A percentile compares a stretch with the other conserved stretches of the same genome.
These are phyloP conservation scores for Syrista parreyssii DNA, from an alignment of 2,888 invertebrate genomes.

Conservation along the genomic window DNA sequence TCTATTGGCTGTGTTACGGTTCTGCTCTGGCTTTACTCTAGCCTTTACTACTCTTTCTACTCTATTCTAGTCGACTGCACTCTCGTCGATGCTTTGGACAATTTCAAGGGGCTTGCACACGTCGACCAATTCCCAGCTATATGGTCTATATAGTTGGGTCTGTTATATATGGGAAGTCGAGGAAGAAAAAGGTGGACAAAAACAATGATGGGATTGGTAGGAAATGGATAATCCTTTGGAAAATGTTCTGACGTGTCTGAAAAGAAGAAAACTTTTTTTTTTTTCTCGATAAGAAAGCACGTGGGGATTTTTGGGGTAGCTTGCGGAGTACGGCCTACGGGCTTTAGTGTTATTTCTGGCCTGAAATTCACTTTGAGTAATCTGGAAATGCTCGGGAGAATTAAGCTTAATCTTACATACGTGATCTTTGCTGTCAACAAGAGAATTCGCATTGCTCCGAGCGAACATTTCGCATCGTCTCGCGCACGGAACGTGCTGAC, in stretches of 20 bases:
- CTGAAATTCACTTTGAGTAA: background rate
- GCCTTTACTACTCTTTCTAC: background rate
- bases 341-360: background rate
- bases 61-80: background rate
- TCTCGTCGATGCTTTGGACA: background rate
- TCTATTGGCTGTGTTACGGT: background rate
- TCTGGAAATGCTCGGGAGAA: background rate
- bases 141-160: background rate
- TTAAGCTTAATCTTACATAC: background rate
- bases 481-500: background rate
- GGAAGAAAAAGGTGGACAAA: background rate
- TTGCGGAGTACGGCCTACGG: background rate
- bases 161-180: background rate
- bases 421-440: conserved; percentile 21
- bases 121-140: background rate
- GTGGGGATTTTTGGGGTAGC: background rate
- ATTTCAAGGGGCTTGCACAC: background rate
- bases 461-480: background rate
- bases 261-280: background rate
- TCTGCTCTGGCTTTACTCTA: background rate
- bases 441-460: conserved; percentile 10
- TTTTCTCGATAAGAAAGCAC: background rate
- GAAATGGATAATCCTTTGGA: background rate
- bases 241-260: background rate
- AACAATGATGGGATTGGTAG: background rate